Evolutionary conservation across 2,113 vertebrate species (phyloP).

Genomic region (Elachura formosa): DNA sequence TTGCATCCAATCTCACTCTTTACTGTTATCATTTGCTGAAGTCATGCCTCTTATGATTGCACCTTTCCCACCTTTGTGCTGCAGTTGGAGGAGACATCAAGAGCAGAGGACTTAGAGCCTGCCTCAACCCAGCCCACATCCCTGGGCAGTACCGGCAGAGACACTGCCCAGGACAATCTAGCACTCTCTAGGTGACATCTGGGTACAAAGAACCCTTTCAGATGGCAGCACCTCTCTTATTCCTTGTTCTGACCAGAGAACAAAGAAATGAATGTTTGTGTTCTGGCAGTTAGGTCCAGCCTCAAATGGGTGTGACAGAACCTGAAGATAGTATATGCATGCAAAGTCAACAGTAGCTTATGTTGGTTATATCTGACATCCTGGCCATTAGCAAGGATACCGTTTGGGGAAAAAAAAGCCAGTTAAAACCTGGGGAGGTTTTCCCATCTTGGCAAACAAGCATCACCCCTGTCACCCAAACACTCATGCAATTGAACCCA

Average conservation of each 20-base stretch:
- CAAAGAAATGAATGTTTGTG: not conserved
- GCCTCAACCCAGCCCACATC: rapidly evolving
- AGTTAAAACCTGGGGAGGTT: not conserved
- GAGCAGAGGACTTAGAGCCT: not conserved
- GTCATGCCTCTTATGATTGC: not conserved
- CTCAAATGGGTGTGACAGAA: not conserved
- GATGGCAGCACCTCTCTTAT: not conserved
- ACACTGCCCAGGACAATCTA: not conserved
- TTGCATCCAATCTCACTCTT: not conserved
- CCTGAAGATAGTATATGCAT: not conserved
- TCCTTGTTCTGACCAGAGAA: not conserved
- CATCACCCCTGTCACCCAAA: not conserved
- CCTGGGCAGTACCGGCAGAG: not conserved
- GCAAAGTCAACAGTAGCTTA: not conserved
- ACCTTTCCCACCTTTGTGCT: not conserved
- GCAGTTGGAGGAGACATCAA: not conserved
- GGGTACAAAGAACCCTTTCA: not conserved
- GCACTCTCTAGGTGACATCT: not conserved
- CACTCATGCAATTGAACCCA: not conserved
- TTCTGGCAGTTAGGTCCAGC: not conserved
- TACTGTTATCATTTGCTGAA: not conserved
- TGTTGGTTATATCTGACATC: not conserved
- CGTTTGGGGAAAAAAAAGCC: not conserved
- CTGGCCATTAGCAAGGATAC: not conserved
- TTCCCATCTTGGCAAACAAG: not conserved